Base-by-base conservation (phyloP, 2,888 invertebrate genomes). In the Cerceris rybyensis region DNA sequence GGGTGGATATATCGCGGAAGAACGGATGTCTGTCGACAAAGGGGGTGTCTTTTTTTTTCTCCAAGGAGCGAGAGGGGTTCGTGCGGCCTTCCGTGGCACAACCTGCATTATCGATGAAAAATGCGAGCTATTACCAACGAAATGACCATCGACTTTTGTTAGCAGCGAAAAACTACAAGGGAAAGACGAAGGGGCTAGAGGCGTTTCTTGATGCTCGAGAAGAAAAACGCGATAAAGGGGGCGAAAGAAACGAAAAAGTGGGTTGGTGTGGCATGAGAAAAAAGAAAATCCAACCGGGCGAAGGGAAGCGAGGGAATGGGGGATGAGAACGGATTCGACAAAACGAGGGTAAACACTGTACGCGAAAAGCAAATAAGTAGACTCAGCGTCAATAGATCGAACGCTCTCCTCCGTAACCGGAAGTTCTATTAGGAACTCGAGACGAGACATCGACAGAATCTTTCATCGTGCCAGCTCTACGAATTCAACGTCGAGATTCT, bases 111-210 rank as follows among this genome's bases (percentile, higher is more conserved):
- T 65, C 65, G 41, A 65, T 42, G 52, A 9, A 65, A 17, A 42
- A 14, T 61, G 55, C 13, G 43, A 61, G 16, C 17, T 42, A 59
- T 60, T 59, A 42, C 69, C 60, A 46, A 61, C 60, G 65, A 57
- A 59, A 68, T 54, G 68, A 58, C 61, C 39, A 52, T 52, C 70
- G 46, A 68, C 55, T 72, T 28, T 73, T 59, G 72, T 68, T 73
- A 52, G 17, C 17, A 14, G n/a, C 14, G 7, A n/a, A 17, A 63
- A 39, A 17, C 55, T 41, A 60, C 42, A 2, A 42, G 28, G 16
- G 17, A 17, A 17, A 71, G 54, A 55, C 39, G 13, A 13, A 9
- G 13, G 54, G 49, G 28, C 61, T 4, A 60, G 5, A 17, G 50
- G 46, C 14, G 14, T 13, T 5, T 16, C 11, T 17, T 28, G 28